Base-by-base conservation (phyloP, 2,888 invertebrate species). In the Hypolimnas misippus region DNA sequence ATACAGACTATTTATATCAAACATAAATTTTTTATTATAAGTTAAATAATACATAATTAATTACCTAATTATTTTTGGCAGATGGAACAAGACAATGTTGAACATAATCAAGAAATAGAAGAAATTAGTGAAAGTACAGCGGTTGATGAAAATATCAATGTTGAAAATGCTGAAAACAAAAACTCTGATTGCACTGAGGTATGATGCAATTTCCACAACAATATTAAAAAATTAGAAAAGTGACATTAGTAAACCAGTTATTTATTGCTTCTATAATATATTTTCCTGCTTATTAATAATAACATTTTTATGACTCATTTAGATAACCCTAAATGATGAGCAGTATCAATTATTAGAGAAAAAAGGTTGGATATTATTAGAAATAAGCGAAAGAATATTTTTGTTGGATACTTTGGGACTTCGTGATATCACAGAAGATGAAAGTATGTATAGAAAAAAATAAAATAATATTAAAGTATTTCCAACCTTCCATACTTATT, bases 281-380 rank as follows among this genome's bases (percentile, higher is more conserved):
- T n/a, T n/a, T n/a, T n/a, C n/a, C n/a, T n/a, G n/a, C n/a, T n/a
- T n/a, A n/a, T n/a, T n/a, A n/a, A 12, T 12, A 35, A 12, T 12
- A 12, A 12, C 12, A 12, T 35, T 12, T 35, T 2, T 35, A 35
- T 3, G 10, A 10, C 10, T 35, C 10, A 35, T 35, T 21, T 68
- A 84, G 91, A 86, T 92, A 70, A 89, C 87, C 29, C 70, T 92
- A 63, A 86, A 76, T 67, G 87, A 91, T 74, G 85, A 85, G 42
- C 90, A 90, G 62, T 91, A 86, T 71, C 81, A 81, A 63, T 75
- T 79, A 65, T 70, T 91, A 38, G 84, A 91, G 70, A 76, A 84
- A 64, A 91, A 86, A 70, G 91, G 91, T n/a, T 90, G 89, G 90
- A 79, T 91, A 55, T 70, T 90, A 58, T 71, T 92, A 19, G 86